A percentile compares a stretch with the other conserved stretches of the same genome.
These are phyloP conservation scores for Melanostigma gelatinosum DNA, from an alignment of 2,113 vertebrate genomes.

Conservation along the genomic window DNA sequence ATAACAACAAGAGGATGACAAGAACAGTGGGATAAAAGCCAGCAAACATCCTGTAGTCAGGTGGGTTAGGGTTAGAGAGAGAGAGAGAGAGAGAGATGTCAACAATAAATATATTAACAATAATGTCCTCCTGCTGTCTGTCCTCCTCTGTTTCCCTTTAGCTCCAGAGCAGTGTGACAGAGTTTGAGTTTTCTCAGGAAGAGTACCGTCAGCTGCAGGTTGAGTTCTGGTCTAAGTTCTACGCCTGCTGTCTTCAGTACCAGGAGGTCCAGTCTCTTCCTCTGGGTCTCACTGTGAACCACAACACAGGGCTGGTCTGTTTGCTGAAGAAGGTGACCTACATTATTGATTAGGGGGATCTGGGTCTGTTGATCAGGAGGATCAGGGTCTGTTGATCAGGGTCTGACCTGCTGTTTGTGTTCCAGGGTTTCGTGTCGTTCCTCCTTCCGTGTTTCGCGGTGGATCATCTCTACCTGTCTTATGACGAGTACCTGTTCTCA, in stretches of 20 bases:
- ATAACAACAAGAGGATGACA: too few species aligned
- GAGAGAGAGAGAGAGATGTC: too few species aligned
- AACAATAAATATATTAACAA: too few species aligned
- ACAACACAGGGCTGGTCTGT: conserved; percentile 88
- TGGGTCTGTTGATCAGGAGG: neutral
- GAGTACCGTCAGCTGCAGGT: conserved; percentile 94
- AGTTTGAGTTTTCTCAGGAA: conserved; percentile 93
- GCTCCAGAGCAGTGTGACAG: conserved; percentile 92
- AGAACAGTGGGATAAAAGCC: too few species aligned
- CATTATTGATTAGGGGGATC: neutral
- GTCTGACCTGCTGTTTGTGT: neutral
- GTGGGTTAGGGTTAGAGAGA: too few species aligned
- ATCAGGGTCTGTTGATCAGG: neutral
- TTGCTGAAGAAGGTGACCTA: conserved; percentile 80
- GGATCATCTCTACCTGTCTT: conserved; percentile 93
- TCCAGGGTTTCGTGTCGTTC: conserved; percentile 91
- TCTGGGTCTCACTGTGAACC: conserved; percentile 88
- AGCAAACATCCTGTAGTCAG: too few species aligned
- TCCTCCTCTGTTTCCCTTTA: conserved; percentile 49
- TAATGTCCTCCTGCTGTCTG: too few species aligned
- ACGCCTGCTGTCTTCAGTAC: conserved; percentile 95
- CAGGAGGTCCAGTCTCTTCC: conserved; percentile 91
- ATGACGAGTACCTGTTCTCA: conserved; percentile 86
- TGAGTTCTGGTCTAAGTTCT: conserved; percentile 97
- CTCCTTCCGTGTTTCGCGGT: conserved; percentile 91